Conservation (phyloP, 1,140 invertebrate genomes). For the Glomeris maerens region DNA sequence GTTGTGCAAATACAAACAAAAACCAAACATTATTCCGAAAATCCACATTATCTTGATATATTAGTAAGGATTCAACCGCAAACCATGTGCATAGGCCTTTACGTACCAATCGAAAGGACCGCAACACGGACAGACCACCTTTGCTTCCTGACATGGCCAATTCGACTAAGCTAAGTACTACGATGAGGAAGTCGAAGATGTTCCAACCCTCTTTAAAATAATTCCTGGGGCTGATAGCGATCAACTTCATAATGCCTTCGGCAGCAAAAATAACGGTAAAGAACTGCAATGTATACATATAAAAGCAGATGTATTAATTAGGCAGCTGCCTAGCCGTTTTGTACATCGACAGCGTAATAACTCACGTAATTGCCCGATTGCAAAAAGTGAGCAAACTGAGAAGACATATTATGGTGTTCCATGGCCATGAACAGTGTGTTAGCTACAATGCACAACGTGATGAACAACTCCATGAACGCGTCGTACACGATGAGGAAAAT, state of each 20-base stretch:
- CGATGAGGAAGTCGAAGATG: conserved; percentile 97
- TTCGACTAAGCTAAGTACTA: conserved; percentile 84
- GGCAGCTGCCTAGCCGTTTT: too few species aligned
- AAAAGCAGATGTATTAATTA: too few species aligned
- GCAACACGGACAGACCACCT: conserved; percentile 64
- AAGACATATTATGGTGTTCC: conserved; percentile 30
- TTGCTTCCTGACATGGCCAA: conserved; percentile 74
- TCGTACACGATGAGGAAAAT: conserved; percentile 30
- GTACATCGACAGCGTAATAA: conserved; percentile 12
- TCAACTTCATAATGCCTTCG: conserved; percentile 87
- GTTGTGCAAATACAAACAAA: too few species aligned
- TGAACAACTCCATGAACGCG: conserved; percentile 34
- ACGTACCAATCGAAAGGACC: conserved; percentile 40
- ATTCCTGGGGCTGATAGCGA: conserved; percentile 90
- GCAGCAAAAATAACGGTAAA: conserved; percentile 95
- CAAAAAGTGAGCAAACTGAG: conserved; percentile 46
- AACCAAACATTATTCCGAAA: too few species aligned
- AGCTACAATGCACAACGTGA: conserved; percentile 33
- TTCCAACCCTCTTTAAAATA: conserved; percentile 99
- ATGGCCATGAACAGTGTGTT: conserved; percentile 37
- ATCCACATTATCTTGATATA: not conserved
- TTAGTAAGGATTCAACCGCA: not conserved
- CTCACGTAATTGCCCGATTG: conserved; percentile 46
- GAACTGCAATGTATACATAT: conserved; percentile 57
- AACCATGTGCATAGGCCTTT: conserved; percentile 6